These are phyloP conservation scores for Chrysemys picta DNA, from an alignment of 2,113 vertebrate species.

Conservation along the genomic window DNA sequence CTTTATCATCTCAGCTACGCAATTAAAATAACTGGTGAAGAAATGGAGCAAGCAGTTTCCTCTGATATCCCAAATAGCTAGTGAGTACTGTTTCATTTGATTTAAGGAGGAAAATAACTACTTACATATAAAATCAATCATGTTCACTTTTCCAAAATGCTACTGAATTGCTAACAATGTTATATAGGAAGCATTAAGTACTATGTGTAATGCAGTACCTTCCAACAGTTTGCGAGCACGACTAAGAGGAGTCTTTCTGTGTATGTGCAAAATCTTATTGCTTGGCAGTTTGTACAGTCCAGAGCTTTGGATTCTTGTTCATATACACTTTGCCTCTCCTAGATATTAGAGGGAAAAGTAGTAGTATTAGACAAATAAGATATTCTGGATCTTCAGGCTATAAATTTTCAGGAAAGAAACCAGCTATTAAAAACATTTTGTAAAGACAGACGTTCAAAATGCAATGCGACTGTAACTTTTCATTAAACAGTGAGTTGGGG, in stretches of 20 bases:
- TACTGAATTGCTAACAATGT: background rate
- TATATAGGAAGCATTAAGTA: background rate
- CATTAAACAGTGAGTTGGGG: background rate
- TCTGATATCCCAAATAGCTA: background rate
- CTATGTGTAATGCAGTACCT: constrained; percentile 69
- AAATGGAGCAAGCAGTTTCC: background rate
- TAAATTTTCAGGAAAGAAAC: background rate
- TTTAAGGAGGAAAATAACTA: background rate
- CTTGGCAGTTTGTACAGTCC: constrained; percentile 66
- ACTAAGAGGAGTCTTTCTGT: constrained; percentile 82
- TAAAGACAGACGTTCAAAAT: background rate
- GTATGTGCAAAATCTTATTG: constrained; percentile 82
- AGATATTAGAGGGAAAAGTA: constrained; percentile 13
- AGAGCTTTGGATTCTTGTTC: constrained; percentile 83
- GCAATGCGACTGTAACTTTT: background rate
- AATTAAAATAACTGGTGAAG: background rate
- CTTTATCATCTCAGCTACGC: background rate
- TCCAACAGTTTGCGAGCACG: constrained; percentile 81
- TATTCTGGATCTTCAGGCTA: background rate
- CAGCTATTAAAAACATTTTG: background rate
- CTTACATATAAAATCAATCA: background rate
- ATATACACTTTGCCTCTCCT: constrained; percentile 78
- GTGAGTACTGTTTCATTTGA: background rate
- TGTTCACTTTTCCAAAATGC: background rate
- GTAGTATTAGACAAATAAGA: background rate